A percentile compares a stretch with the other conserved stretches of the same genome.
These are phyloP conservation scores for Lathamus discolor DNA, from an alignment of 2,113 vertebrate genomes.

Conservation along the genomic window DNA sequence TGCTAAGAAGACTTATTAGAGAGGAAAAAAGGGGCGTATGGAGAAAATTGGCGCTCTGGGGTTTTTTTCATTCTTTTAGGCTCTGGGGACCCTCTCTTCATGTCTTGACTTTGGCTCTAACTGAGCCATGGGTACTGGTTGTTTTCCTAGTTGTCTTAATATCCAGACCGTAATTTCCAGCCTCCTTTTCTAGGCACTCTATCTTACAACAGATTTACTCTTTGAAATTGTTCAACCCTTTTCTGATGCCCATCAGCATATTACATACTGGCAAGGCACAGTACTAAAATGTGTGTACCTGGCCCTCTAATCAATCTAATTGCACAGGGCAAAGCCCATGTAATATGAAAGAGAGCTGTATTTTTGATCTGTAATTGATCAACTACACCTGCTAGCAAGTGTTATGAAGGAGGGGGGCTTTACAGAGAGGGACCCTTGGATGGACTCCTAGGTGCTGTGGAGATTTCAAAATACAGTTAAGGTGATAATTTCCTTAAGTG, in stretches of 20 bases:
- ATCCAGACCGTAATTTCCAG: background rate
- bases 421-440: background rate
- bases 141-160: background rate
- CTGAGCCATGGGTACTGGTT: background rate
- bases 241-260: background rate
- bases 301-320: background rate
- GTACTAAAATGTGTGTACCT: background rate
- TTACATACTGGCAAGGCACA: background rate
- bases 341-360: background rate
- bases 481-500: background rate
- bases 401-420: background rate
- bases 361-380: background rate
- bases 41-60: background rate
- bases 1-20: background rate
- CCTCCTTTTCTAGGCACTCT: background rate
- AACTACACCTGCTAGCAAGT: background rate
- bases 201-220: background rate
- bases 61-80: background rate
- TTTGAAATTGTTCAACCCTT: background rate
- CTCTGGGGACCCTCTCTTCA: background rate
- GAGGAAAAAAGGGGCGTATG: background rate
- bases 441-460: background rate
- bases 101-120: background rate
- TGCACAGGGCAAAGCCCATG: rapidly evolving
- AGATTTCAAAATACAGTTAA: background rate